Evolutionary conservation across 2,888 invertebrate genomes (phyloP).

Genomic region (Perizoma flavofasciatum): DNA sequence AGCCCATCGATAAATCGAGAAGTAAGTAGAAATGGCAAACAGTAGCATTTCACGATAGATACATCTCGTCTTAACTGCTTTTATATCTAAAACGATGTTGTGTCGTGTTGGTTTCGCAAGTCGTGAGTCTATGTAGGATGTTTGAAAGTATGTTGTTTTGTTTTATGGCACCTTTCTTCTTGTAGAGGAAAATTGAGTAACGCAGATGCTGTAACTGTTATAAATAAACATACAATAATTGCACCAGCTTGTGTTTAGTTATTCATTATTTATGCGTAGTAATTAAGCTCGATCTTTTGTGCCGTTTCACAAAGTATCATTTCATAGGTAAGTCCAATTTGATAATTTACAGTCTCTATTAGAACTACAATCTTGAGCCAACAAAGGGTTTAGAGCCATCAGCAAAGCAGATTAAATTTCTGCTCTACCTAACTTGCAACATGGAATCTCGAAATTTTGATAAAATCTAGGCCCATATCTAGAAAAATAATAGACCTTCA

Average conservation of each 20-base stretch:
- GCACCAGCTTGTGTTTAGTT: not conserved
- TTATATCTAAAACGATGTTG: not conserved
- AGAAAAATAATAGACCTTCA: not conserved
- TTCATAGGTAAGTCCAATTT: no score
- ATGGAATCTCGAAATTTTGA: constrained; percentile 8
- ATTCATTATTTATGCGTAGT: not conserved
- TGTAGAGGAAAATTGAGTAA: constrained; percentile 11
- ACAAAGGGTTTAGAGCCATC: constrained; percentile 7
- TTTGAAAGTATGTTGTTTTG: constrained; percentile 1
- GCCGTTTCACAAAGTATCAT: no score
- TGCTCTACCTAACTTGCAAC: constrained; percentile 23
- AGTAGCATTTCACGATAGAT: constrained; percentile 3
- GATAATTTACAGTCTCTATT: no score
- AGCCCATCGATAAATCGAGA: constrained; percentile 60
- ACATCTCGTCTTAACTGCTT: no score
- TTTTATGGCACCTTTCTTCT: constrained; percentile 7
- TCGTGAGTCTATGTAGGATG: constrained; percentile 9
- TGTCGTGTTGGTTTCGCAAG: constrained; percentile 2
- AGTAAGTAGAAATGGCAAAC: constrained; percentile 49
- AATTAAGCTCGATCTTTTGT: no score
- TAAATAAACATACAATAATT: constrained; percentile 4
- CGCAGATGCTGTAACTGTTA: constrained; percentile 1
- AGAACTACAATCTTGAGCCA: not conserved
- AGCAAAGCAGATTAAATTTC: constrained; percentile 18
- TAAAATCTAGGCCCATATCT: not conserved